Percentiles rank a stretch among this genome's conserved stretches.
Conservation (phyloP, 2,797 vertebrate genomes). For the Pithecia hirsuta region DNA sequence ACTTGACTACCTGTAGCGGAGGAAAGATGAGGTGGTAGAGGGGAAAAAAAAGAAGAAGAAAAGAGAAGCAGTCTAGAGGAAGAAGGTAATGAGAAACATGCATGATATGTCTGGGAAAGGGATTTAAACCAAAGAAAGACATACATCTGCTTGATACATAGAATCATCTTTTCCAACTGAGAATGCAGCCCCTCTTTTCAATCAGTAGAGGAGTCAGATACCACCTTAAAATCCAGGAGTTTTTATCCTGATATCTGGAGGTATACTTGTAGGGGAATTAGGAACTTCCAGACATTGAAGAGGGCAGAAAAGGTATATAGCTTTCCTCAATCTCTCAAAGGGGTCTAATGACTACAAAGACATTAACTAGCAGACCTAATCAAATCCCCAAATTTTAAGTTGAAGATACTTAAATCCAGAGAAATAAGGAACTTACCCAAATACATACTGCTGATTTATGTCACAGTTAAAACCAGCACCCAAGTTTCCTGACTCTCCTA, state of each 20-base stretch:
- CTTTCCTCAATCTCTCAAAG: neutral
- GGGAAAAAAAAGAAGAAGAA: neutral
- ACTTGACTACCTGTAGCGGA: conserved; percentile 39
- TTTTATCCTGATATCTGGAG: neutral
- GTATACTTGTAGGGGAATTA: neutral
- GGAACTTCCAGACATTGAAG: neutral
- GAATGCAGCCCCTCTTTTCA: neutral
- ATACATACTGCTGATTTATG: neutral
- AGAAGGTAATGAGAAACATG: conserved; percentile 43
- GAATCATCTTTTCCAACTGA: neutral
- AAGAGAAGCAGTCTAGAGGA: neutral
- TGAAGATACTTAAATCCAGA: neutral
- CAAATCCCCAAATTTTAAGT: neutral
- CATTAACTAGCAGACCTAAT: neutral
- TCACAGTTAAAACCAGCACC: neutral
- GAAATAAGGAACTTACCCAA: neutral
- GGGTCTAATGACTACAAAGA: neutral
- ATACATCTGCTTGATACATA: neutral
- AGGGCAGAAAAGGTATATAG: neutral
- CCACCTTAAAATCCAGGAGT: neutral
- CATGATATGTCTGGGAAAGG: conserved; percentile 1
- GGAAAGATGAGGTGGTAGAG: neutral
- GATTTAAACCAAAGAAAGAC: conserved; percentile 23
- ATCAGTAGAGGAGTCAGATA: neutral
- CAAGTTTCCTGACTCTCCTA: neutral